Conservation (phyloP, 1,140 invertebrate genomes). For the Catajapyx aquilonaris region DNA sequence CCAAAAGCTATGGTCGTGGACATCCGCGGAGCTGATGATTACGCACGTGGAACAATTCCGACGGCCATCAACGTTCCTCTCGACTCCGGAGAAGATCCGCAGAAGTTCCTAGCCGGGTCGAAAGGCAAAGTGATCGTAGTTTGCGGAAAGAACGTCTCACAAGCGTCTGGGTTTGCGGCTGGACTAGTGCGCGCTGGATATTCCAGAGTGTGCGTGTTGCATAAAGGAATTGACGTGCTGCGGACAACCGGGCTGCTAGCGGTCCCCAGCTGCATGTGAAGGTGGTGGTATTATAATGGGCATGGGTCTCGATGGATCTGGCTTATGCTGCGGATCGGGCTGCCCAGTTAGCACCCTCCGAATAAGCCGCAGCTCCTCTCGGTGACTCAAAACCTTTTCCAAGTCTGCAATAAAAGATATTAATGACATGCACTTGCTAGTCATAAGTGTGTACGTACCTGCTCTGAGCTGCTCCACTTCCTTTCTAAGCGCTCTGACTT, state of each 20-base stretch:
- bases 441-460: too few species aligned
- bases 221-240: conserved; percentile 31
- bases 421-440: too few species aligned
- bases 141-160: conserved; percentile 50
- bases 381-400: too few species aligned
- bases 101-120: conserved; percentile 29
- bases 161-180: conserved; percentile 33
- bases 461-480: too few species aligned
- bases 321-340: too few species aligned
- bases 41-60: conserved; percentile 43
- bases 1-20: conserved; percentile 52
- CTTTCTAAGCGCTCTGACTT: too few species aligned
- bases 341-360: too few species aligned
- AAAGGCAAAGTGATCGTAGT: conserved; percentile 49
- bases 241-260: conserved; percentile 18
- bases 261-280: conserved; percentile 9
- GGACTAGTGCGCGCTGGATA: conserved; percentile 24
- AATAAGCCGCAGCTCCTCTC: too few species aligned
- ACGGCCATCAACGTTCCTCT: conserved; percentile 73
- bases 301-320: too few species aligned
- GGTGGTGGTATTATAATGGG: too few species aligned
- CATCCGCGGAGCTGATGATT: conserved; percentile 47
- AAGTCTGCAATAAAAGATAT: too few species aligned
- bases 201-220: conserved; percentile 26
- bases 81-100: conserved; percentile 42